A percentile compares a stretch with the other conserved stretches of the same genome.
These are phyloP conservation scores for Acridotheres tristis DNA, from an alignment of 2,797 vertebrate species.

Conservation along the genomic window DNA sequence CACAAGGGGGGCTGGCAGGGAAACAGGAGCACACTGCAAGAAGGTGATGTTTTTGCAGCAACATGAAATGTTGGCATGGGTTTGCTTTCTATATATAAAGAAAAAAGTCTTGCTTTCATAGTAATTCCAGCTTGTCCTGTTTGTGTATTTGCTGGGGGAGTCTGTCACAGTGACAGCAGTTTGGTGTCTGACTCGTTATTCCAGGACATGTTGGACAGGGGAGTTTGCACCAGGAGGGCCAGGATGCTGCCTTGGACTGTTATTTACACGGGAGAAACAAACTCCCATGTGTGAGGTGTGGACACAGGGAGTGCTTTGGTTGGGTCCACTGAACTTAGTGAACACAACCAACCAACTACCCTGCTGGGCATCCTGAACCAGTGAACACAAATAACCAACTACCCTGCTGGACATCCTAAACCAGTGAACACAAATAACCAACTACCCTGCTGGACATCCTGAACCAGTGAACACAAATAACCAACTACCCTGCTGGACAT, in stretches of 20 bases:
- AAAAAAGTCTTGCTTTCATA: neutral
- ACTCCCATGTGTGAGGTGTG: accelerated
- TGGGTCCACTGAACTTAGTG: neutral
- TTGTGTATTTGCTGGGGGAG: neutral
- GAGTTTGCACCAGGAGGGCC: neutral
- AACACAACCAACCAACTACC: neutral
- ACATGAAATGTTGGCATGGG: neutral
- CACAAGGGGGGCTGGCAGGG: neutral
- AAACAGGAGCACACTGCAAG: neutral
- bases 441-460: neutral
- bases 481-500: no score
- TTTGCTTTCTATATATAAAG: neutral
- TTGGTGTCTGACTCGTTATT: neutral
- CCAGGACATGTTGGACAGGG: neutral
- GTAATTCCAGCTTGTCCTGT: neutral
- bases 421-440: no score
- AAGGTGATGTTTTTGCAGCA: neutral
- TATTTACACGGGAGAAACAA: neutral
- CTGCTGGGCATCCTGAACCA: no score
- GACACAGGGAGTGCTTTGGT: neutral
- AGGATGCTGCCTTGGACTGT: neutral
- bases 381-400: no score
- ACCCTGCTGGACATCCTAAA: no score
- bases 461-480: no score
- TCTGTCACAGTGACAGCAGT: neutral